phyloP scores from a whole-genome alignment of 1,140 invertebrate species.

The Ylistrum balloti region DNA sequence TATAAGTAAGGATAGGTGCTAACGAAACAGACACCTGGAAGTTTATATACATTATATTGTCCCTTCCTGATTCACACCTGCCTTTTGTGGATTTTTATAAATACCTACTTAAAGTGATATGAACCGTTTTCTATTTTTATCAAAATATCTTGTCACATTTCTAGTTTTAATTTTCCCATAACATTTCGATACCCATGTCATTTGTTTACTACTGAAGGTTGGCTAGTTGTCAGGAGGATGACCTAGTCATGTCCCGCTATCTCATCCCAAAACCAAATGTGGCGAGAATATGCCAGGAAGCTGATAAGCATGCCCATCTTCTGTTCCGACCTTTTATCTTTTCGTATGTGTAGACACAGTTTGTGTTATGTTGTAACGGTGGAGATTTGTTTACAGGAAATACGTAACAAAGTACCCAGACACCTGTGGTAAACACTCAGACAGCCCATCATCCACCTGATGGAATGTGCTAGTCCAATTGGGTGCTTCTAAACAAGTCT shows the following conservation, averaged over 20 bases:
- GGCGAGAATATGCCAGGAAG: neutral
- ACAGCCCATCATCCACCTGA: neutral
- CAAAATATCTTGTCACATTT: neutral
- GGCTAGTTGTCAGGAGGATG: neutral
- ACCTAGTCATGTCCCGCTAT: neutral
- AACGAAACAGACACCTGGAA: neutral
- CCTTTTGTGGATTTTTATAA: neutral
- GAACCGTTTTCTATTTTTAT: neutral
- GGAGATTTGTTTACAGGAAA: neutral
- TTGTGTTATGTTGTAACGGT: neutral
- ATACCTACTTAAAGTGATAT: neutral
- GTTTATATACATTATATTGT: neutral
- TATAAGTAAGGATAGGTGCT: neutral
- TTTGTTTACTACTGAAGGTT: neutral
- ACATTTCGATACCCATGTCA: neutral
- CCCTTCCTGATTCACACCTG: neutral
- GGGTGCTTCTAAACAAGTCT: neutral
- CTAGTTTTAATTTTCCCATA: neutral
- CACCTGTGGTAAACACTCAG: neutral
- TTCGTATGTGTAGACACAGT: neutral
- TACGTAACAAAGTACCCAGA: neutral
- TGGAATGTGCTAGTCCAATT: neutral
- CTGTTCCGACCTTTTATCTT: neutral
- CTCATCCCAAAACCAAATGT: neutral
- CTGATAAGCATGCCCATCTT: constrained; percentile 24